These are phyloP conservation scores for Scolanthus callimorphus DNA, from an alignment of 92 coral and sea anemone species.

Conservation along the genomic window DNA sequence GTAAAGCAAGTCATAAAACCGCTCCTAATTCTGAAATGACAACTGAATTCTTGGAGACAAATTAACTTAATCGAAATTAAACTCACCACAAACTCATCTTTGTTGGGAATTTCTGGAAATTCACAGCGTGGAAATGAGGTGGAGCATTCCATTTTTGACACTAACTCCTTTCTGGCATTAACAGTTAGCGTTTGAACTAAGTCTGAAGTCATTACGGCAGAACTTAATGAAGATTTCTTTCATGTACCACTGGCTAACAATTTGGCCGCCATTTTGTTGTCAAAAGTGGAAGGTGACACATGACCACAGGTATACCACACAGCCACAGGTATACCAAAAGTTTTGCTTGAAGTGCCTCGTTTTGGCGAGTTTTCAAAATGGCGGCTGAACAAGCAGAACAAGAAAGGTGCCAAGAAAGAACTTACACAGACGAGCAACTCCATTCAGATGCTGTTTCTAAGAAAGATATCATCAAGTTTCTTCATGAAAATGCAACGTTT, in stretches of 20 bases:
- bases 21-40: too few species aligned
- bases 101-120: conserved; percentile 95
- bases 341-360: conserved; percentile 48
- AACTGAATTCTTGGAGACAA: too few species aligned
- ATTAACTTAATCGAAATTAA: too few species aligned
- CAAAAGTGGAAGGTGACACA: neutral
- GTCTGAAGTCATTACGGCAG: too few species aligned
- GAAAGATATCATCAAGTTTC: conserved; percentile 88
- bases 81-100: conserved; percentile 79
- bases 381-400: conserved; percentile 82
- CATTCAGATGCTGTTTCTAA: conserved; percentile 92
- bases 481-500: conserved; percentile 89
- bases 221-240: too few species aligned
- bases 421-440: conserved; percentile 75
- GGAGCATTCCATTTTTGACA: neutral
- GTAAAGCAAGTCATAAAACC: too few species aligned
- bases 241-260: too few species aligned
- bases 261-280: conserved; percentile 47
- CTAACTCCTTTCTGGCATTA: too few species aligned
- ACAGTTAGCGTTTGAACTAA: too few species aligned
- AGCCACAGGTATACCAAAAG: neutral
- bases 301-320: neutral
- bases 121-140: conserved; percentile 52
- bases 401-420: too few species aligned
- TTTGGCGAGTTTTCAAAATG: conserved; percentile 58